Percentiles rank a stretch among this genome's conserved stretches.
phyloP scores from a whole-genome alignment of 2,113 vertebrate species.

The Regulus satrapa region DNA sequence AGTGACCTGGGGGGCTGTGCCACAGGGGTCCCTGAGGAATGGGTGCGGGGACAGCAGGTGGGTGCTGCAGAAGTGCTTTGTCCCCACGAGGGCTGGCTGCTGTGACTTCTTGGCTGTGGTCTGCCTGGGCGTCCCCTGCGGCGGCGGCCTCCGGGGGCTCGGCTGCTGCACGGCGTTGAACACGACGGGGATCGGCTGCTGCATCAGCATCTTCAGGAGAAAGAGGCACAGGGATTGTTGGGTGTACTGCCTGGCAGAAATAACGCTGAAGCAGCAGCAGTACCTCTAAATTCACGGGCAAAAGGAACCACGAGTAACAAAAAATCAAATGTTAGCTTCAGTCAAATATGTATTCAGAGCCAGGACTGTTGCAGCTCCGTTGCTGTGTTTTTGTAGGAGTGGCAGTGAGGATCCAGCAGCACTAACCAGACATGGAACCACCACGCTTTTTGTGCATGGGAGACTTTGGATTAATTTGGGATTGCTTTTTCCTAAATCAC shows the following conservation, averaged over 20 bases:
- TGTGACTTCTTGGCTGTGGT: slow-evolving; percentile 60
- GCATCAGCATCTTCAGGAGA: slow-evolving; percentile 79
- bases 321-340: background rate
- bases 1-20: slow-evolving; percentile 74
- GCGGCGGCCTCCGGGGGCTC: slow-evolving; percentile 47
- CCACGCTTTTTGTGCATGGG: no score
- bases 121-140: slow-evolving; percentile 62
- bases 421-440: rapidly evolving
- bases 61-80: slow-evolving; percentile 40
- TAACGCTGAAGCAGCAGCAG: background rate
- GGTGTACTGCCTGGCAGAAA: background rate
- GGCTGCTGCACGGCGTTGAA: slow-evolving; percentile 62
- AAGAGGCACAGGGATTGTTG: background rate
- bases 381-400: background rate
- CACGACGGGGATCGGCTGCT: slow-evolving; percentile 64
- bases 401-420: background rate
- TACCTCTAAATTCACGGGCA: background rate
- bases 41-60: slow-evolving; percentile 49
- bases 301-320: background rate
- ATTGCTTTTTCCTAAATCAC: background rate
- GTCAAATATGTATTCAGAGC: background rate
- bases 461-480: background rate
- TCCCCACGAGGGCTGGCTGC: background rate
- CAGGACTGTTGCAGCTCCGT: rapidly evolving
- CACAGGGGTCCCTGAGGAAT: slow-evolving; percentile 69